phyloP scores from a whole-genome alignment of 2,113 vertebrate genomes.

The Alligator sinensis region DNA sequence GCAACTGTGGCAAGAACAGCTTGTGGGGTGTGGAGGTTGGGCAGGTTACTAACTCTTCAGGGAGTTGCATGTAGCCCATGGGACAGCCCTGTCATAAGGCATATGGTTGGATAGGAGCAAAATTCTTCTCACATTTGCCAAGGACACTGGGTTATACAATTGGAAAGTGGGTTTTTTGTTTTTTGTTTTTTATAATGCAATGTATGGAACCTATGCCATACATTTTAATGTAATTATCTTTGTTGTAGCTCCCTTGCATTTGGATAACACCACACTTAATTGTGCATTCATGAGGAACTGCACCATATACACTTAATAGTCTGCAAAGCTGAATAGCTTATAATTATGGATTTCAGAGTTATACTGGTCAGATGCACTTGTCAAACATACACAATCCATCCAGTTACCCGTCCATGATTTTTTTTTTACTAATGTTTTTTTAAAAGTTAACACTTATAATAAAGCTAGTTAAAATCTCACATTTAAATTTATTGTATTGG shows the following conservation, averaged over 20 bases:
- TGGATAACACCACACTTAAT: background rate
- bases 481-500: background rate
- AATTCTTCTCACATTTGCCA: background rate
- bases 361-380: background rate
- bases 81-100: too few species aligned
- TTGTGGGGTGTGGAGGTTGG: too few species aligned
- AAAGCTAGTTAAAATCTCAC: background rate
- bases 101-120: background rate
- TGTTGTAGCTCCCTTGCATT: background rate
- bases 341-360: background rate
- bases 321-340: background rate
- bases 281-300: background rate
- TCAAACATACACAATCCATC: background rate
- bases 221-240: background rate
- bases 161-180: background rate
- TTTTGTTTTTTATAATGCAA: rapidly evolving
- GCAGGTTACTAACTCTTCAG: too few species aligned
- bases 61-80: too few species aligned
- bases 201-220: background rate
- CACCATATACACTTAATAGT: background rate
- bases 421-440: background rate
- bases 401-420: background rate
- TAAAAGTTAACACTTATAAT: background rate
- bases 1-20: too few species aligned
- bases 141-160: background rate